Percentiles rank a stretch among this genome's conserved stretches.
phyloP scores from a whole-genome alignment of 1,140 invertebrate genomes.

The Pseudomyrmex concolor region DNA sequence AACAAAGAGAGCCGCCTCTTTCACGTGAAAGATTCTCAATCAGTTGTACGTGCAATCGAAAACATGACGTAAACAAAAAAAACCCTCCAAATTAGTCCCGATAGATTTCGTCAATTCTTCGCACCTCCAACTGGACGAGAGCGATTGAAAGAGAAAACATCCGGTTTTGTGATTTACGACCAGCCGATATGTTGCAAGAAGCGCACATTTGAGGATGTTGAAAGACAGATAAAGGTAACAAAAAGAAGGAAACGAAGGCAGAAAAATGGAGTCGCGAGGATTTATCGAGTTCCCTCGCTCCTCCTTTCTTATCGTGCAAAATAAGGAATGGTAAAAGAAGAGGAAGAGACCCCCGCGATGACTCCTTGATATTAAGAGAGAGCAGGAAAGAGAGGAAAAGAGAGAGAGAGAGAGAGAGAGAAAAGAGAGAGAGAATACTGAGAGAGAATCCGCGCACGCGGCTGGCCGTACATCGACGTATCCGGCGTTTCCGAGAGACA shows the following conservation, averaged over 20 bases:
- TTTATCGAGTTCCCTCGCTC: neutral
- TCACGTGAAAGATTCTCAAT: too few species aligned
- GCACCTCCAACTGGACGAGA: neutral
- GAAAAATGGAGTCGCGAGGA: slow-evolving; percentile 2
- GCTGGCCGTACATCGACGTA: slow-evolving; percentile 57
- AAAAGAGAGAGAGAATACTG: neutral
- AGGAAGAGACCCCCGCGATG: neutral
- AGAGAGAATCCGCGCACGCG: neutral
- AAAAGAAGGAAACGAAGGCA: slow-evolving; percentile 2
- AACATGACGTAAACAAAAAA: neutral
- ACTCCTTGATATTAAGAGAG: neutral
- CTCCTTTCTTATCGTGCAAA: slow-evolving; percentile 31
- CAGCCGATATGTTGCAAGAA: slow-evolving; percentile 30
- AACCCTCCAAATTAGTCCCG: neutral
- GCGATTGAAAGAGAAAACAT: neutral
- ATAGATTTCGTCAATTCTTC: neutral
- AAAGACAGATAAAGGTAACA: neutral
- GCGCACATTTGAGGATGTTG: neutral
- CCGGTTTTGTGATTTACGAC: slow-evolving; percentile 46
- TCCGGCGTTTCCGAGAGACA: neutral
- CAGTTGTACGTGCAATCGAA: neutral
- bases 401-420: neutral
- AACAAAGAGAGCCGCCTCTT: slow-evolving; percentile 30
- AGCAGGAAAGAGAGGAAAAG: neutral
- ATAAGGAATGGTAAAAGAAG: neutral